Base-by-base conservation (phyloP, 2,113 vertebrate species). In the Onychostoma macrolepis region DNA sequence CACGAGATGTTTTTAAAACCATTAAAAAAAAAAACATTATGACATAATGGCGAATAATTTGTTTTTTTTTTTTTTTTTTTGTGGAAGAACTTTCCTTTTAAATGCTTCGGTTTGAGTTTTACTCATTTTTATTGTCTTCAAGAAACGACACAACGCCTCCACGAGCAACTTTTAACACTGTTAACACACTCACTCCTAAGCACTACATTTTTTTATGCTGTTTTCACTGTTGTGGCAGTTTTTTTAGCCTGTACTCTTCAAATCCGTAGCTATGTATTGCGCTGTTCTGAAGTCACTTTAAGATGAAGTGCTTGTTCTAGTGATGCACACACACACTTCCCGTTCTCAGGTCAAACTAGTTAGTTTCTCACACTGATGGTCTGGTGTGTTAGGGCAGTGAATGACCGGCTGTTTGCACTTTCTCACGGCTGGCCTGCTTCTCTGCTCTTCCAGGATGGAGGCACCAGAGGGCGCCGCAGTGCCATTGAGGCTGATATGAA, bases 401-500 rank as follows among this genome's bases (percentile, higher is more conserved):
- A 38, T 84, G 3, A 69, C 26, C 12, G 1, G 58, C 67, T 86
- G 26, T 6, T 8, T 24, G n/a, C 41, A 53, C n/a, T 69, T 12
- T 69, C 78, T 85, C 61, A 43, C 84, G 6, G 80, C 86, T 85
- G 36, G 77, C 28, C 61, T 71, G 56, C 36, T 69, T 28, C 74
- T 75, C 82, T 91, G 56, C 92, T 85, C 15, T 87, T 89, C 30
- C 75, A 96, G 95, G 98, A 99, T 11, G 98, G 98, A 71, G 98
- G 98, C 93, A 99, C 98, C 91, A 97, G 98, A 91, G 98, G 98
- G 86, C 97, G 98, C 80, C 98, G 98, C 85, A 99, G 98, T 87
- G 98, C 98, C 92, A 99, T 99, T 90, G 98, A 99, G 94, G 98
- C 98, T 0, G 98, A 99, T 93, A 96, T 99, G 95, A 99, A 99